These are phyloP conservation scores for Rhysida immarginata DNA, from an alignment of 1,140 invertebrate genomes.

Conservation along the genomic window DNA sequence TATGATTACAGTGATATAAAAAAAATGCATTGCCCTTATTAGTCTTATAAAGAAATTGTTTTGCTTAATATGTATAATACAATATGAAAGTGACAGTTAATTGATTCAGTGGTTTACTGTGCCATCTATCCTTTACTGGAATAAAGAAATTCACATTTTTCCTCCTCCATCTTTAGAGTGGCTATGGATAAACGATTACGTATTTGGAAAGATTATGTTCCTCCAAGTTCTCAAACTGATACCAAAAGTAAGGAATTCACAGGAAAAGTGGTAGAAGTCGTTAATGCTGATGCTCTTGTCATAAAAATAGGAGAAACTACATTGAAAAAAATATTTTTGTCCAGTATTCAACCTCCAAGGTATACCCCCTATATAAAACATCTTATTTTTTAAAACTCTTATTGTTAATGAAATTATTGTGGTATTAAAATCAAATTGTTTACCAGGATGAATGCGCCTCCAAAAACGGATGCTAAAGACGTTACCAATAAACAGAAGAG, in stretches of 20 bases:
- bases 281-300: slow-evolving; percentile 82
- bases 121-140: background rate
- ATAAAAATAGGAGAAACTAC: slow-evolving; percentile 63
- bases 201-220: slow-evolving; percentile 70
- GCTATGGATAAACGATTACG: slow-evolving; percentile 77
- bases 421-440: no score
- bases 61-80: no score
- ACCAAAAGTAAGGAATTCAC: slow-evolving; percentile 69
- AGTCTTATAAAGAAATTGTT: no score
- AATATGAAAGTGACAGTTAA: no score
- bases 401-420: background rate
- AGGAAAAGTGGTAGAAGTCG: slow-evolving; percentile 77
- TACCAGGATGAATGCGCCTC: background rate
- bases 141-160: slow-evolving; percentile 1
- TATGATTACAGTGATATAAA: no score
- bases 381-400: background rate
- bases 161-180: slow-evolving; percentile 20
- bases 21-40: no score
- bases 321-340: slow-evolving; percentile 84
- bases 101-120: no score
- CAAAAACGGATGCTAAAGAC: slow-evolving; percentile 11
- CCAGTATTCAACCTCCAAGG: slow-evolving; percentile 84
- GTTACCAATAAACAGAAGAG: slow-evolving; percentile 36
- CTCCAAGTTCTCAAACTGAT: slow-evolving; percentile 20
- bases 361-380: slow-evolving; percentile 27